Evolutionary conservation across 2,797 vertebrate species (phyloP).

Genomic region (Sarcoramphus papa): DNA sequence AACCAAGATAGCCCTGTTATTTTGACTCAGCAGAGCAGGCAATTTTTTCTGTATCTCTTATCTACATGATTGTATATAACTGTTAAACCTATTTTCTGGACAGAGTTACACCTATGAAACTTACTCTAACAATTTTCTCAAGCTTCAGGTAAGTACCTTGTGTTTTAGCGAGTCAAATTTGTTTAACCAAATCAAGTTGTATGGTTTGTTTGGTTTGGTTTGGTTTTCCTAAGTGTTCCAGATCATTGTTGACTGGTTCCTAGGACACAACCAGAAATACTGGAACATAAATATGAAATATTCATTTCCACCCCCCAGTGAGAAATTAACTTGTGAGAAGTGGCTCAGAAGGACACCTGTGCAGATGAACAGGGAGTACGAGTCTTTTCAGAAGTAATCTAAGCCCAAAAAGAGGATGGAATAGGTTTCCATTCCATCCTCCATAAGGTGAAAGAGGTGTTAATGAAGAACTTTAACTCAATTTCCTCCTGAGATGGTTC

Average conservation of each 20-base stretch:
- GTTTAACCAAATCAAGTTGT: background rate
- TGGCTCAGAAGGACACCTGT: background rate
- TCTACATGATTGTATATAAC: background rate
- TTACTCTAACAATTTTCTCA: background rate
- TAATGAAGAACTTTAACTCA: background rate
- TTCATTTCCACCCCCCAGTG: background rate
- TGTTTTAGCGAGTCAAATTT: background rate
- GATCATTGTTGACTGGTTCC: background rate
- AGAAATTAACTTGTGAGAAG: background rate
- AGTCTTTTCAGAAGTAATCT: background rate
- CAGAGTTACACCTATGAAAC: background rate
- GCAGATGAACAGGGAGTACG: background rate
- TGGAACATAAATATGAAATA: background rate
- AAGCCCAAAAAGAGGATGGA: background rate
- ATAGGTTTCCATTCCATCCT: background rate
- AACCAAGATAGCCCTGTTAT: background rate
- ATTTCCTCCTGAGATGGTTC: background rate
- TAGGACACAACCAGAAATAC: background rate
- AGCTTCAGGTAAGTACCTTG: constrained; percentile 14
- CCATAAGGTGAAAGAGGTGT: background rate
- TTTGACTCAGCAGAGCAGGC: background rate
- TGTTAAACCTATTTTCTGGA: background rate
- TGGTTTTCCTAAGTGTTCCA: background rate
- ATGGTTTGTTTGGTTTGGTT: background rate
- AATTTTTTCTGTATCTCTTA: background rate